phyloP scores from a whole-genome alignment of 2,888 invertebrate species.

The Endomychus coccineus region DNA sequence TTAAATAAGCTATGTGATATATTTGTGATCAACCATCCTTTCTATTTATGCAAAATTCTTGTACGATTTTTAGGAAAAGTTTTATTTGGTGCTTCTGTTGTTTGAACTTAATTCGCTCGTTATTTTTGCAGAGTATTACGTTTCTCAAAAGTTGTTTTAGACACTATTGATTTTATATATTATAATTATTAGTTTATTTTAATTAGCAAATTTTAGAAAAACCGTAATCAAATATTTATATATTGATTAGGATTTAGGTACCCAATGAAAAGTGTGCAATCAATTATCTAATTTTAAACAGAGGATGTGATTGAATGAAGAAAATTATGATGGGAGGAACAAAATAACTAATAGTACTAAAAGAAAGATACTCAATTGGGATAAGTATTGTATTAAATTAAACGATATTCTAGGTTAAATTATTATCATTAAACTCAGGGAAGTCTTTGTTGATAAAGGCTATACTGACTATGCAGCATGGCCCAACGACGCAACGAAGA shows the following conservation, averaged over 20 bases:
- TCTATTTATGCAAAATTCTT: too few species aligned
- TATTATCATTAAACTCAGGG: conserved; percentile 17
- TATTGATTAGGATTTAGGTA: conserved; percentile 8
- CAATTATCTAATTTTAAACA: too few species aligned
- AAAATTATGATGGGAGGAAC: too few species aligned
- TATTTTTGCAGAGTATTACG: too few species aligned
- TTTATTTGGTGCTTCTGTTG: conserved; percentile 17
- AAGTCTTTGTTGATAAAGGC: conserved; percentile 14
- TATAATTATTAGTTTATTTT: conserved; percentile 15
- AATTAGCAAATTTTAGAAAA: conserved; percentile 11
- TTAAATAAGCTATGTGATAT: conserved; percentile 10
- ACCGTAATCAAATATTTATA: conserved; percentile 13
- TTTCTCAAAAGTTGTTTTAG: too few species aligned
- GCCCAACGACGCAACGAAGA: too few species aligned
- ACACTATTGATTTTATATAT: conserved; percentile 8
- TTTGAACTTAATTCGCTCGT: conserved; percentile 12
- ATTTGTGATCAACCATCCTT: conserved; percentile 21
- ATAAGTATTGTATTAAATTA: conserved; percentile 13
- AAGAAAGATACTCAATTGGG: conserved; percentile 15
- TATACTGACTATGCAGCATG: too few species aligned
- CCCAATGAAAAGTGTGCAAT: conserved; percentile 14
- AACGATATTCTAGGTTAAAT: conserved; percentile 9
- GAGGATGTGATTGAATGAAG: too few species aligned
- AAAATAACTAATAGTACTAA: conserved; percentile 13
- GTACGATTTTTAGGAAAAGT: conserved; percentile 13